Evolutionary conservation across 2,113 vertebrate genomes (phyloP), one percentile per base, ranked within the genome.

Genomic region (Pogona vitticeps): DNA sequence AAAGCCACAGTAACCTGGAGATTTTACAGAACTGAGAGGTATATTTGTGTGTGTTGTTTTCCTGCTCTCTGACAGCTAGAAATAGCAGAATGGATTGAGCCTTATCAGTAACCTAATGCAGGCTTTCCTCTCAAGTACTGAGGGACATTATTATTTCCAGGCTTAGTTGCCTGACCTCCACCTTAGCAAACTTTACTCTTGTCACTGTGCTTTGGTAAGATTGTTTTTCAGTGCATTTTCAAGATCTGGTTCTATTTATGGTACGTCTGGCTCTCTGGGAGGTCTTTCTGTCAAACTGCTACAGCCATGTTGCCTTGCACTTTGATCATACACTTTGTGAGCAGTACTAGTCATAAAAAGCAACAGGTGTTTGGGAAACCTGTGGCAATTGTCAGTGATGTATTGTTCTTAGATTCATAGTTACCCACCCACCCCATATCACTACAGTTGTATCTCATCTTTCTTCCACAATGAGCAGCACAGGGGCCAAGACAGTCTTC

Each of bases 1-100:
- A 91, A 91, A 92, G 73, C 87, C 92, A 84, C 83, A 91, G 71
- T 85, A 91, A 91, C 89, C 83, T 91, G 83, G 90, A 90, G 76
- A 77, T 92, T 92, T 93, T 89, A 94, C 3, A 28, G 86, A 86
- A 76, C 85, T 82, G 58, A 56, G 77, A 95, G 80, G 6, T 88
- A 68, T 82, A 75, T 73, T 26, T 0, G 0, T 79, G 46, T 88
- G 85, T 89, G 72, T 86, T 52, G 79, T 90, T 80, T 59, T n/a
- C 70, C 52, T 80, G 0, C 52, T 61, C 76, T 83, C 36, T 82
- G 65, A 76, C 33, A 63, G 42, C 81, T 78, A 91, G 56, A 9
- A 81, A 73, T 87, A 88, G 72, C 82, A 80, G 82, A 10, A 21
- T 40, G 23, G 61, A 86, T 40, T 36, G 63, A 76, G 88, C 91